Conservation (phyloP, 2,888 invertebrate species). For the Sminthurides aquaticus region DNA sequence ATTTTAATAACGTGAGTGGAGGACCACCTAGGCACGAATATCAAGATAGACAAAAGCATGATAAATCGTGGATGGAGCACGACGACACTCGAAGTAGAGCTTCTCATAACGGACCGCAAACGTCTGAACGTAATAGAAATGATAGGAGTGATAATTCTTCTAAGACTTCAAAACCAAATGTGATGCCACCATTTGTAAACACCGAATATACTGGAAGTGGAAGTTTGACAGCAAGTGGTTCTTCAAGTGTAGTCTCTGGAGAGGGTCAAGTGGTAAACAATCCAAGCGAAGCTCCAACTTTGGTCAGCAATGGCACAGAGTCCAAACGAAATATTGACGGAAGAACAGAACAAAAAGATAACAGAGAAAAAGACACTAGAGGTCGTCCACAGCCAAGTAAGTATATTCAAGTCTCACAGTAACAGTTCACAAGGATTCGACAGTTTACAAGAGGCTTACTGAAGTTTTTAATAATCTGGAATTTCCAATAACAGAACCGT, state of each 20-base stretch:
- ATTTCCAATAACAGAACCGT: constrained; percentile 7
- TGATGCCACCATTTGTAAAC: constrained; percentile 34
- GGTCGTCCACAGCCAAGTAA: constrained; percentile 11
- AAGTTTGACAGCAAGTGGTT: constrained; percentile 27
- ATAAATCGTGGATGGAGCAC: constrained; percentile 1
- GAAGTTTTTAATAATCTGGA: no score
- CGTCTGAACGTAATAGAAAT: not conserved
- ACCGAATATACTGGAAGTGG: constrained; percentile 40
- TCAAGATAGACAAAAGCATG: not conserved
- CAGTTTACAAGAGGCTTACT: no score
- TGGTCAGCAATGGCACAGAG: not conserved
- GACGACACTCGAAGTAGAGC: constrained; percentile 8
- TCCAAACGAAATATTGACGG: constrained; percentile 8
- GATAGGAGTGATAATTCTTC: constrained; percentile 4
- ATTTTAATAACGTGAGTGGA: not conserved
- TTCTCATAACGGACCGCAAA: not conserved
- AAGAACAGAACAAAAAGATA: constrained; percentile 9
- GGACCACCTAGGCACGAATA: constrained; percentile 7
- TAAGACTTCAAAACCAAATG: constrained; percentile 10
- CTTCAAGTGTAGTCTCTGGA: not conserved
- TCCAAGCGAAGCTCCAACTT: not conserved
- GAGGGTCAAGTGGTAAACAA: not conserved
- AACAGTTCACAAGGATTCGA: not conserved
- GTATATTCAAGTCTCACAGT: not conserved
- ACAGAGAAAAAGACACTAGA: constrained; percentile 4